These are phyloP conservation scores for Pristionchus japonicus DNA, from an alignment of 2,888 invertebrate genomes.

Conservation along the genomic window DNA sequence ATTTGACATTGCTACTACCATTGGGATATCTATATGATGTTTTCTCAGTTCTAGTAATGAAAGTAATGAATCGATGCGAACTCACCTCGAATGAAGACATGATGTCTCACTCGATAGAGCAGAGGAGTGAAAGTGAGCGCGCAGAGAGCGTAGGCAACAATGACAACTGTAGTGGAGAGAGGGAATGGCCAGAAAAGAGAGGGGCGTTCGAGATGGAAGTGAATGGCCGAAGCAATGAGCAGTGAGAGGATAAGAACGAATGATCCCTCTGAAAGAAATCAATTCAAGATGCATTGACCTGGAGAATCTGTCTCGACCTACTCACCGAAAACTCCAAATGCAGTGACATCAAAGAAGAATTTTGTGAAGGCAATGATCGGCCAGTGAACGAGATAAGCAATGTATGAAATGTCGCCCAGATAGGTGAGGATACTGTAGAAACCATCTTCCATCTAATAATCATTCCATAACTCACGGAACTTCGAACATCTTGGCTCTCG, in stretches of 20 bases:
- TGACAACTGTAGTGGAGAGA: conserved; percentile 2
- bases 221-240: not conserved
- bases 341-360: conserved; percentile 1
- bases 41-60: too few relatives aligned
- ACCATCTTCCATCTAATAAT: not conserved
- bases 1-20: not conserved
- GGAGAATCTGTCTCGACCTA: too few relatives aligned
- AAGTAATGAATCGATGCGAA: too few relatives aligned
- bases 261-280: conserved; percentile 18
- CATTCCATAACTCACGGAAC: not conserved
- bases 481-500: not conserved
- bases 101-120: not conserved
- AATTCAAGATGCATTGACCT: too few relatives aligned
- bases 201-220: conserved; percentile 9
- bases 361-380: conserved; percentile 19
- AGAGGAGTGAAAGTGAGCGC: not conserved
- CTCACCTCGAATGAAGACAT: not conserved
- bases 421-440: not conserved
- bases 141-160: not conserved
- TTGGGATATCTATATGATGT: too few relatives aligned
- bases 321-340: not conserved
- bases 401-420: not conserved
- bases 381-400: conserved; percentile 23
- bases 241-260: conserved; percentile 6
- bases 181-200: not conserved